Percentiles rank a stretch among this genome's conserved stretches.
These are phyloP conservation scores for Enteromius treurensis DNA, from an alignment of 2,797 vertebrate species.

Conservation along the genomic window DNA sequence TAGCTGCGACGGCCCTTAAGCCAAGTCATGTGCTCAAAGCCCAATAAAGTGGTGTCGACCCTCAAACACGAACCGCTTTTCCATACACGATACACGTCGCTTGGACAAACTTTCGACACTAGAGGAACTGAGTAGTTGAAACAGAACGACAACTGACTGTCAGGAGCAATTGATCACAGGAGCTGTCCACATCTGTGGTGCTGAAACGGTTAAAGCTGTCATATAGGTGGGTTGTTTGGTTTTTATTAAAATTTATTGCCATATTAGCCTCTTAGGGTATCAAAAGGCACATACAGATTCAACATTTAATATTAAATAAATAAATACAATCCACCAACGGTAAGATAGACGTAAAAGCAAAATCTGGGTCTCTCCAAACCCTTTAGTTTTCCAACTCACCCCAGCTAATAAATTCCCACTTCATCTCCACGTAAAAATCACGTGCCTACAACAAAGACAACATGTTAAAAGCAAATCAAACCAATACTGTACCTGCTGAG, in stretches of 20 bases:
- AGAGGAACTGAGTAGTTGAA: constrained; percentile 82
- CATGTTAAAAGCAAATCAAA: not conserved
- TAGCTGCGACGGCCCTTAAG: constrained; percentile 93
- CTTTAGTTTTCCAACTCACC: constrained; percentile 68
- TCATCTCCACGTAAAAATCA: constrained; percentile 98
- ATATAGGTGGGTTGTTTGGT: not conserved
- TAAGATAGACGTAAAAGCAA: not conserved
- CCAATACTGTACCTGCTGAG: not conserved
- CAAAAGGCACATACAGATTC: not conserved
- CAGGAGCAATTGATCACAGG: constrained; percentile 43
- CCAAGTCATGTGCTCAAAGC: constrained; percentile 98
- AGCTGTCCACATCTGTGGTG: constrained; percentile 70
- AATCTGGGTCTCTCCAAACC: not conserved
- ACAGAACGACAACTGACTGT: not conserved
- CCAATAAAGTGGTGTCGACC: constrained; percentile 93
- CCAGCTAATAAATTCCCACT: constrained; percentile 97
- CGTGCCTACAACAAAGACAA: constrained; percentile 79
- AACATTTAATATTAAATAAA: not conserved
- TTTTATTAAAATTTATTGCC: not conserved
- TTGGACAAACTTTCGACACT: constrained; percentile 95
- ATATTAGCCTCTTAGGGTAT: not conserved
- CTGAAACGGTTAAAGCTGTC: constrained; percentile 67
- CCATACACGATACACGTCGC: constrained; percentile 94
- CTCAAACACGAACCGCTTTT: constrained; percentile 93
- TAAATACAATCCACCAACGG: not conserved